Conservation (phyloP, 1,140 invertebrate species). For the Aphaenogaster ashmeadi region DNA sequence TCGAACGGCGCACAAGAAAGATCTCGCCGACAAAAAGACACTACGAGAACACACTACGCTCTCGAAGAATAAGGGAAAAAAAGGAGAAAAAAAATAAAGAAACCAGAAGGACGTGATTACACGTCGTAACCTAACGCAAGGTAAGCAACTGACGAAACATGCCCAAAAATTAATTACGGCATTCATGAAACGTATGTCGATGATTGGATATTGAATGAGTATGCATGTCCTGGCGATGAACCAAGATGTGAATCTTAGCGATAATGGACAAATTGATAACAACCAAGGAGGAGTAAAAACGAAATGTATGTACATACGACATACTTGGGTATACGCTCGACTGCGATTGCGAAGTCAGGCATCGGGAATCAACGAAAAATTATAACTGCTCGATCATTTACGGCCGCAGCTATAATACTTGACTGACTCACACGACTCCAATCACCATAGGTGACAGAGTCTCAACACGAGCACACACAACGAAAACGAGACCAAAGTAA, state of each 20-base stretch:
- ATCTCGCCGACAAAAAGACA: constrained; percentile 71
- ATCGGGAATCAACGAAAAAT: constrained; percentile 54
- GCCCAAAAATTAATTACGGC: constrained; percentile 85
- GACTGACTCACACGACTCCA: constrained; percentile 5
- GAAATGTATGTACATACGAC: constrained; percentile 37
- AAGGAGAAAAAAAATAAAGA: constrained; percentile 7
- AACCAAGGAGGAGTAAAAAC: constrained; percentile 46
- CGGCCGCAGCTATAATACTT: constrained; percentile 23
- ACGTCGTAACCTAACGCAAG: constrained; percentile 76
- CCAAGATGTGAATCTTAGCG: constrained; percentile 54
- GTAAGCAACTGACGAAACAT: constrained; percentile 85
- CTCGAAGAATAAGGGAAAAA: constrained; percentile 59
- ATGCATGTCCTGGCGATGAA: constrained; percentile 57
- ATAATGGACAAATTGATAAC: constrained; percentile 65
- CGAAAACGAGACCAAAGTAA: constrained; percentile 63
- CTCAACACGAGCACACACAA: background rate
- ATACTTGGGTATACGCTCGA: constrained; percentile 11
- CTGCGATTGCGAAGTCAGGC: constrained; percentile 38
- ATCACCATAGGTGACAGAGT: background rate
- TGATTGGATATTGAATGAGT: constrained; percentile 67
- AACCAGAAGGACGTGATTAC: constrained; percentile 46
- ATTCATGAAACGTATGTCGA: constrained; percentile 80
- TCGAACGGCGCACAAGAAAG: constrained; percentile 62
- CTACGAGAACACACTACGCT: constrained; percentile 77
- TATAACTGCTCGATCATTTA: constrained; percentile 61